These are phyloP conservation scores for Porphyrio hochstetteri DNA, from an alignment of 2,113 vertebrate genomes.

Conservation along the genomic window DNA sequence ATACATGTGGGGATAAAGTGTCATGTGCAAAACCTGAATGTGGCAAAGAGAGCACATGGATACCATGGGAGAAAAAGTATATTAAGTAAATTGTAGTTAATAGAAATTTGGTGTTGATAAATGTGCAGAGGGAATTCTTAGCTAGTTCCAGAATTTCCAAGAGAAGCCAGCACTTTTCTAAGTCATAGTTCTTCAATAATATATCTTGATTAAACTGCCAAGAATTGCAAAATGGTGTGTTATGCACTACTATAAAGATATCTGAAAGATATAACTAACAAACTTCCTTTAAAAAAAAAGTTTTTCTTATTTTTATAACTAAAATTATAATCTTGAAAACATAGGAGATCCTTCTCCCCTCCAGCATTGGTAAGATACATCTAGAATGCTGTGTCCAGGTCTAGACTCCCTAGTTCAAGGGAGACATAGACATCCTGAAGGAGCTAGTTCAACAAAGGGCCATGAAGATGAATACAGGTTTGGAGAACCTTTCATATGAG, in stretches of 20 bases:
- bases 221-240: neutral
- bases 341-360: neutral
- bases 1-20: neutral
- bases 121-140: neutral
- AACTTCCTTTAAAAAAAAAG: neutral
- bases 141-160: neutral
- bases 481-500: neutral
- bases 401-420: neutral
- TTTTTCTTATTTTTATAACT: neutral
- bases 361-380: neutral
- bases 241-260: neutral
- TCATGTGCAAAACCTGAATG: neutral
- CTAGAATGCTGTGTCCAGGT: neutral
- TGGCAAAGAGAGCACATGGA: neutral
- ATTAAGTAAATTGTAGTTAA: neutral
- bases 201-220: neutral
- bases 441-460: neutral
- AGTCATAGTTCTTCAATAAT: neutral
- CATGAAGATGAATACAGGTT: neutral
- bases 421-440: neutral
- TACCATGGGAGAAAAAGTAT: neutral
- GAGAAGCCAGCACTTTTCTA: neutral
- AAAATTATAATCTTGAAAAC: neutral
- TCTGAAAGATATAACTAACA: neutral
- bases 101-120: neutral